Conservation (phyloP, 2,797 vertebrate species). For the Pseudopleuronectes americanus region DNA sequence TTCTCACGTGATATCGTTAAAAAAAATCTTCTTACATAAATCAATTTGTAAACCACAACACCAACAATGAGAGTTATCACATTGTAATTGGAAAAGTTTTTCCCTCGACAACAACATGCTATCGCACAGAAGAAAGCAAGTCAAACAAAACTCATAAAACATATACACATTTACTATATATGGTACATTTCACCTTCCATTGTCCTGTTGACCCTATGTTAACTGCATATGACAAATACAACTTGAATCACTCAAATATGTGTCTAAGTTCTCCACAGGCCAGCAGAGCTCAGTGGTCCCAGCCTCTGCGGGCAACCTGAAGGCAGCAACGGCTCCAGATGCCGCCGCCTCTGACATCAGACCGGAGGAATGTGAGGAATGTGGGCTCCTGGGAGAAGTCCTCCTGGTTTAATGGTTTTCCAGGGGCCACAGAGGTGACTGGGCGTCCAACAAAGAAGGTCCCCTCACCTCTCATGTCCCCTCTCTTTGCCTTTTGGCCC, state of each 20-base stretch:
- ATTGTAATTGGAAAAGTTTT: too few relatives aligned
- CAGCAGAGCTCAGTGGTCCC: neutral
- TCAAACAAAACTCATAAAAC: too few relatives aligned
- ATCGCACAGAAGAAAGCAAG: too few relatives aligned
- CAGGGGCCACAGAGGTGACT: conserved; percentile 77
- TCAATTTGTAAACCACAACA: too few relatives aligned
- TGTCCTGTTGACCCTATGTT: too few relatives aligned
- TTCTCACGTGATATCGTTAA: too few relatives aligned
- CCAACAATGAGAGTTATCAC: too few relatives aligned
- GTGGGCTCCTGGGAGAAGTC: conserved; percentile 80
- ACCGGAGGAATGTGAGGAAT: conserved; percentile 81
- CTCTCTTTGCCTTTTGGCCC: conserved; percentile 55
- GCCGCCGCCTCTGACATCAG: conserved; percentile 82
- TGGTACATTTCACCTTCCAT: too few relatives aligned
- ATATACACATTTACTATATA: too few relatives aligned
- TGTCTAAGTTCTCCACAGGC: neutral
- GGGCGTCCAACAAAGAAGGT: conserved; percentile 74
- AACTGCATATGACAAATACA: too few relatives aligned
- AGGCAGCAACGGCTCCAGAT: conserved; percentile 63
- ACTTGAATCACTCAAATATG: neutral
- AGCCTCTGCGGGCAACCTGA: conserved; percentile 26
- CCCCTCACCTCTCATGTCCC: conserved; percentile 61
- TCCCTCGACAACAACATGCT: too few relatives aligned
- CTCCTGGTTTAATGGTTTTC: conserved; percentile 79
- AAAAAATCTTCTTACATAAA: too few relatives aligned